Conservation (phyloP, 1,140 invertebrate species). For the Drosophila burlai region DNA sequence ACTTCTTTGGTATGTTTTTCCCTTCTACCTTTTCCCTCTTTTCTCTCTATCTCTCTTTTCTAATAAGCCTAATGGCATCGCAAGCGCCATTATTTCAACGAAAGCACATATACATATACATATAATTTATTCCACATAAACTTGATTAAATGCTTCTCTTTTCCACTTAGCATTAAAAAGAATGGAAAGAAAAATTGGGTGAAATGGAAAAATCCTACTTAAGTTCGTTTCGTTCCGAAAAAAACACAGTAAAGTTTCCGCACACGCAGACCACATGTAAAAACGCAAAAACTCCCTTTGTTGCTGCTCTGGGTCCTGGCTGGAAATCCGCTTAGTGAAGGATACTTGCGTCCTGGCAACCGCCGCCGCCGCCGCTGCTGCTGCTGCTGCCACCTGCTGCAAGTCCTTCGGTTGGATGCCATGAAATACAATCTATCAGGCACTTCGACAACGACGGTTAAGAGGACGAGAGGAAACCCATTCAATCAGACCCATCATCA, state of each 20-base stretch:
- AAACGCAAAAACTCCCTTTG: conserved; percentile 38
- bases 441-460: conserved; percentile 23
- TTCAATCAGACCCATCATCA: conserved; percentile 76
- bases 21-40: neutral
- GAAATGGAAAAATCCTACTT: conserved; percentile 33
- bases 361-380: neutral
- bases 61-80: conserved; percentile 72
- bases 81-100: conserved; percentile 23
- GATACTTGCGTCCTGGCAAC: conserved; percentile 38
- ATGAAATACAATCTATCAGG: conserved; percentile 73
- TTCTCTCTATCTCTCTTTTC: conserved; percentile 29
- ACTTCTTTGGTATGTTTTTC: conserved; percentile 20
- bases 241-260: conserved; percentile 33
- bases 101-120: conserved; percentile 3
- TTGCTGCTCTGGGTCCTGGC: conserved; percentile 13
- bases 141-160: conserved; percentile 70
- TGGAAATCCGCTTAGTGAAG: conserved; percentile 39
- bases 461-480: conserved; percentile 26
- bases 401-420: conserved; percentile 24
- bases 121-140: conserved; percentile 70
- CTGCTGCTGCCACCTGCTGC: conserved; percentile 8
- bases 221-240: conserved; percentile 35
- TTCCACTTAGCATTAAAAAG: conserved; percentile 53
- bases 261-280: conserved; percentile 57
- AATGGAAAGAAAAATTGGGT: neutral